These are phyloP conservation scores for Leptopilina myrica DNA, from an alignment of 2,888 invertebrate species.

Conservation along the genomic window DNA sequence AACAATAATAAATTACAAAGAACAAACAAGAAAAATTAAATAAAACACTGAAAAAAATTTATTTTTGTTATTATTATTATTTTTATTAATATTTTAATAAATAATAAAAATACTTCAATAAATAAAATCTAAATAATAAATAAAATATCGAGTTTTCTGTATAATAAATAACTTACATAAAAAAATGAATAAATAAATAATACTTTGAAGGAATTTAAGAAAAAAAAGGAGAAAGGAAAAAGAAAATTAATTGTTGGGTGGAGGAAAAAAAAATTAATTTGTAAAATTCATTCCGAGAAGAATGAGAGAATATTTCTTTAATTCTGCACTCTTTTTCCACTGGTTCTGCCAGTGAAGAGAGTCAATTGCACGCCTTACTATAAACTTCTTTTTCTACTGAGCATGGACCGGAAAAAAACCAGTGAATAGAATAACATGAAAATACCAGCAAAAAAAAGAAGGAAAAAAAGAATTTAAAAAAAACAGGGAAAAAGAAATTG, in stretches of 20 bases:
- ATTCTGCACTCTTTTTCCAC: neutral
- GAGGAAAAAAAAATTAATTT: neutral
- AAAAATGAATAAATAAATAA: too few species aligned
- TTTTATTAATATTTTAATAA: too few species aligned
- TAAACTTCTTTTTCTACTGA: conserved; percentile 14
- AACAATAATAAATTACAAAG: too few species aligned
- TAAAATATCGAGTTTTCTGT: too few species aligned
- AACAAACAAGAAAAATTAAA: too few species aligned
- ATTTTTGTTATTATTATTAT: too few species aligned
- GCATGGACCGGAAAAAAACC: neutral
- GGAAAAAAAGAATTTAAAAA: neutral
- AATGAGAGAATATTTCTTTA: neutral
- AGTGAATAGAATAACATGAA: conserved; percentile 2
- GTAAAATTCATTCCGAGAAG: neutral
- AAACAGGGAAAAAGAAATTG: neutral
- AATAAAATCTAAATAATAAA: too few species aligned
- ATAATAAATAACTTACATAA: too few species aligned
- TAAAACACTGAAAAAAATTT: too few species aligned
- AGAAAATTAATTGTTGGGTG: too few species aligned
- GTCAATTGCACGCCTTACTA: conserved; percentile 9
- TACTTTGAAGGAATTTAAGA: too few species aligned
- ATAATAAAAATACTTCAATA: neutral
- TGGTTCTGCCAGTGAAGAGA: neutral
- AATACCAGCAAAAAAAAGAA: neutral
- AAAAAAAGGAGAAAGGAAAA: too few species aligned